Evolutionary conservation across 1,140 invertebrate species (phyloP), one percentile per base, ranked within the genome.

Genomic region (Lordiphosa clarofinis): DNA sequence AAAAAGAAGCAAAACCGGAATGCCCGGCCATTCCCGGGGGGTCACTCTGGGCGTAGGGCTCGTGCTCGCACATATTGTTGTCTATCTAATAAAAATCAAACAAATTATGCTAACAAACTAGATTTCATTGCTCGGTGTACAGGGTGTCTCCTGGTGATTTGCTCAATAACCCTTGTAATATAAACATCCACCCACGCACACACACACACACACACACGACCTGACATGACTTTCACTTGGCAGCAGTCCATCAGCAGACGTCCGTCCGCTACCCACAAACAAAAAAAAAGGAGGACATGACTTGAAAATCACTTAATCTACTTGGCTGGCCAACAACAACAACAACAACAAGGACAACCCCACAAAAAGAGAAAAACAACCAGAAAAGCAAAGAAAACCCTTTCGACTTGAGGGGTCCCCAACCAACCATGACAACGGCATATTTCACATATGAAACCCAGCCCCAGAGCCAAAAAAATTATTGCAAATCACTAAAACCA

Each of bases 161-260:
- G 84, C 84, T 79, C 84, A 87, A 87, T 87, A 87, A 84, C 76
- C 84, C 84, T 87, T 87, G 84, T 87, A 87, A 87, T 87, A 74
- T 75, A 78, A 84, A 13, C 19, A 49, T 37, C 36, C 38, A 53
- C 11, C 5, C 49, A 24, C 39, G 9, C 43, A 56, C 59, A 39
- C 55, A 49, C 47, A 53, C 38, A 38, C 42, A 36, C 55, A 15
- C 15, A 15, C n/a, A n/a, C n/a, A n/a, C n/a, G 43, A 60, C 64
- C 69, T 69, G 78, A 84, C 76, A 68, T 75, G 76, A 82, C 76
- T 81, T 81, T 68, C 57, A 78, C 79, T 76, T 75, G 76, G 76
- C 76, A 82, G 78, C 64, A 76, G 76, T 82, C 78, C 78, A 84
- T 82, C 76, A 79, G 67, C 15, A 40, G 37, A n/a, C 15, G 40